phyloP scores from a whole-genome alignment of 2,888 invertebrate species.

The Macaria liturata region DNA sequence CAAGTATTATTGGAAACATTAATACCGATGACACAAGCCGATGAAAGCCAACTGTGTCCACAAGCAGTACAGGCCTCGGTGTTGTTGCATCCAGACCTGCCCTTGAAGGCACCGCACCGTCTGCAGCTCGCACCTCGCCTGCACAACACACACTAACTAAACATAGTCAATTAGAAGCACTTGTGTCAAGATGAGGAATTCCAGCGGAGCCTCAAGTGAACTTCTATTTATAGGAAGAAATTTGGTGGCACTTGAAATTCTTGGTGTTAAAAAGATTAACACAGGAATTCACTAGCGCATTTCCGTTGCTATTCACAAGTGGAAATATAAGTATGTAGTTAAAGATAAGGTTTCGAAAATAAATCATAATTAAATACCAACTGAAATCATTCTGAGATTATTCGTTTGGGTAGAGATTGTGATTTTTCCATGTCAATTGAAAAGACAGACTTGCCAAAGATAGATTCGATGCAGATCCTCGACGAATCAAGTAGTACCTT shows the following conservation, averaged over 20 bases:
- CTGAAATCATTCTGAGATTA: too few species aligned
- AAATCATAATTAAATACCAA: too few species aligned
- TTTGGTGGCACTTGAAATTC: slow-evolving; percentile 15
- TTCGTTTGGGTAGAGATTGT: too few species aligned
- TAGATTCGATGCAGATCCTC: too few species aligned
- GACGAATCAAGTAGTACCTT: too few species aligned
- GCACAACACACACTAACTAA: slow-evolving; percentile 36
- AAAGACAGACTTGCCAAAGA: too few species aligned
- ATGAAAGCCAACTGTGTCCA: slow-evolving; percentile 80
- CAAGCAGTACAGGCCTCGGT: slow-evolving; percentile 51
- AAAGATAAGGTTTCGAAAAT: too few species aligned
- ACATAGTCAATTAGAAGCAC: slow-evolving; percentile 53
- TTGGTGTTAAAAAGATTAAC: slow-evolving; percentile 18
- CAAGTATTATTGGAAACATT: slow-evolving; percentile 74
- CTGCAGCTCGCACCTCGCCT: slow-evolving; percentile 36
- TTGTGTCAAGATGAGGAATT: slow-evolving; percentile 44
- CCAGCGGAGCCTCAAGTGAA: slow-evolving; percentile 36
- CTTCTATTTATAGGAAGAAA: slow-evolving; percentile 6
- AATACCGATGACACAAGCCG: slow-evolving; percentile 80
- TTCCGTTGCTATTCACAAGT: slow-evolving; percentile 7
- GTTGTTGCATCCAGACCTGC: slow-evolving; percentile 65
- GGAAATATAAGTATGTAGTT: background rate
- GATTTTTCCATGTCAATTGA: too few species aligned
- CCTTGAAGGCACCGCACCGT: slow-evolving; percentile 64
- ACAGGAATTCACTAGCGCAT: slow-evolving; percentile 11